phyloP scores from a whole-genome alignment of 2,113 vertebrate genomes.

The Cololabis saira region DNA sequence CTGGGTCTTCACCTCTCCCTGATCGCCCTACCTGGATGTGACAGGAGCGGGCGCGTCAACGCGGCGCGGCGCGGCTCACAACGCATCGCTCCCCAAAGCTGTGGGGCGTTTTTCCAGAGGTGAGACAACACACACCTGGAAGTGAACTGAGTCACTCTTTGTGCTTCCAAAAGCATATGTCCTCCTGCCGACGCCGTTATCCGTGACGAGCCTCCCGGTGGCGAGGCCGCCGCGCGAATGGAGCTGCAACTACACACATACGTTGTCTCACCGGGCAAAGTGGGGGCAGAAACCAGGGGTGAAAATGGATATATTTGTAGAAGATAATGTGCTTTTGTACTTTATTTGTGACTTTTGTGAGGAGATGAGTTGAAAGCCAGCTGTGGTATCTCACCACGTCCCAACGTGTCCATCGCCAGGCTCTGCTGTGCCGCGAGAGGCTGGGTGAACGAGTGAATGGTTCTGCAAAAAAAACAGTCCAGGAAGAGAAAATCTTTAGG shows the following conservation, averaged over 20 bases:
- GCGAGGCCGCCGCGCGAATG: neutral
- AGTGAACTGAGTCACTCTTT: conserved; percentile 25
- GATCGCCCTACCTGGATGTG: conserved; percentile 70
- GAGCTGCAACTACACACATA: neutral
- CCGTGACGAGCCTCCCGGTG: neutral
- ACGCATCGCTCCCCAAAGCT: conserved; percentile 10
- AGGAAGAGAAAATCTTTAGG: too few species aligned
- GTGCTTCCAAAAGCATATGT: conserved; percentile 45
- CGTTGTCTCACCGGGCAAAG: neutral
- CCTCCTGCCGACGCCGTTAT: conserved; percentile 35
- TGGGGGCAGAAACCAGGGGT: neutral
- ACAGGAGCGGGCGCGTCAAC: conserved; percentile 53
- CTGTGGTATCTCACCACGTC: neutral
- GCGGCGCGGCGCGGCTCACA: conserved; percentile 3
- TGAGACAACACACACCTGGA: conserved; percentile 63
- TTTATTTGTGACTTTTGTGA: too few species aligned
- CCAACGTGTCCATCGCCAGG: too few species aligned
- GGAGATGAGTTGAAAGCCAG: neutral
- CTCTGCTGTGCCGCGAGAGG: too few species aligned
- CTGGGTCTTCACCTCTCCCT: conserved; percentile 42
- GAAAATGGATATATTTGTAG: neutral
- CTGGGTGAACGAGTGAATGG: too few species aligned
- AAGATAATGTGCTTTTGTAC: too few species aligned
- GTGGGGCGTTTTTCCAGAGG: conserved; percentile 4
- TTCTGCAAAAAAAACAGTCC: too few species aligned